phyloP scores from a whole-genome alignment of 2,113 vertebrate species.

The Benitochromis conjunctus region DNA sequence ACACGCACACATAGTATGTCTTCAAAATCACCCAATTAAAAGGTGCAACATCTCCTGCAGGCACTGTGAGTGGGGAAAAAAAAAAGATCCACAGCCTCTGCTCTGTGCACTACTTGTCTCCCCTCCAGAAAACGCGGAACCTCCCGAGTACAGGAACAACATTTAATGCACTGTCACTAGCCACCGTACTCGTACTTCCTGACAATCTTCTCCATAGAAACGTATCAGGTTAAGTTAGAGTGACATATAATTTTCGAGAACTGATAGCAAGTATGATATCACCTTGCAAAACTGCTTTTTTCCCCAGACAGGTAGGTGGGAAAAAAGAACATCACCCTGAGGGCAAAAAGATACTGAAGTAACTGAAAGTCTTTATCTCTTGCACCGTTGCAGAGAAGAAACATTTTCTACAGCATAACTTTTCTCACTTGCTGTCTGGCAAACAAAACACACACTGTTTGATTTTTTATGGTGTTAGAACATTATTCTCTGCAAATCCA shows the following conservation, averaged over 20 bases:
- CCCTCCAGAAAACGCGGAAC: conserved; percentile 2
- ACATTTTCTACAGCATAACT: conserved; percentile 39
- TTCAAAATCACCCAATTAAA: conserved; percentile 27
- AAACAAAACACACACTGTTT: conserved; percentile 28
- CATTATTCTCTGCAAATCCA: neutral
- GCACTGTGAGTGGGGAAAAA: neutral
- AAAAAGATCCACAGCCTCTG: neutral
- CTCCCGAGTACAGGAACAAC: neutral
- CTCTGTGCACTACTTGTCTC: neutral
- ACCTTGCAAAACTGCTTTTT: conserved; percentile 53
- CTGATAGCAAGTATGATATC: conserved; percentile 71
- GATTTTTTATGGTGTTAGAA: conserved; percentile 4
- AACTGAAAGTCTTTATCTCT: conserved; percentile 64
- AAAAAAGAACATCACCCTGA: conserved; percentile 46
- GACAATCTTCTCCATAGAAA: conserved; percentile 45
- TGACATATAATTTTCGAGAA: conserved; percentile 74
- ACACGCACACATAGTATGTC: neutral
- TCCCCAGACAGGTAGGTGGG: conserved; percentile 50
- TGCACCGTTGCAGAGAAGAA: conserved; percentile 29
- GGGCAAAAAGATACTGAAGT: conserved; percentile 52
- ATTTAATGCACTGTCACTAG: conserved; percentile 38
- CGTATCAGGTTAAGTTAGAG: conserved; percentile 53
- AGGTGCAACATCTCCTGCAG: neutral
- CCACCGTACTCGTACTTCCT: neutral
- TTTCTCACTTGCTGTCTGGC: conserved; percentile 15